phyloP scores from a whole-genome alignment of 2,888 invertebrate genomes.

The Scaptomyza caliginosa region DNA sequence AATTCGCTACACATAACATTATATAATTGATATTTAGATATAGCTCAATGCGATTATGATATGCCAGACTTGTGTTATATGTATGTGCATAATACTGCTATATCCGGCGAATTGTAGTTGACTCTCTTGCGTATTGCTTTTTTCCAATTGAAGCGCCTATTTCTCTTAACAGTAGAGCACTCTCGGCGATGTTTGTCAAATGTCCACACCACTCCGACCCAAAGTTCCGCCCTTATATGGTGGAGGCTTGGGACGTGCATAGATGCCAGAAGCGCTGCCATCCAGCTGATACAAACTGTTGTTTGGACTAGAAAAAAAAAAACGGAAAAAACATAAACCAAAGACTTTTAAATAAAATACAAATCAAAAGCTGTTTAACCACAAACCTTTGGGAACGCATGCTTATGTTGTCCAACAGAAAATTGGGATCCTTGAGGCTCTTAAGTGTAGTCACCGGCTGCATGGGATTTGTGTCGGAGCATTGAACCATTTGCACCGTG shows the following conservation, averaged over 20 bases:
- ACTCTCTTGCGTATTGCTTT: conserved; percentile 23
- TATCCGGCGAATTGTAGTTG: conserved; percentile 15
- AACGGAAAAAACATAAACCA: too few species aligned
- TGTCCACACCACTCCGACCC: conserved; percentile 80
- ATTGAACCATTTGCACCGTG: conserved; percentile 87
- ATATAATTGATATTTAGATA: conserved; percentile 28
- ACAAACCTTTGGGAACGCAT: conserved; percentile 82
- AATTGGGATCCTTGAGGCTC: conserved; percentile 85
- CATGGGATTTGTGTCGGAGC: conserved; percentile 85
- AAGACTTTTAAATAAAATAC: neutral
- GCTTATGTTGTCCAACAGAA: conserved; percentile 82
- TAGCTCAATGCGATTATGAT: conserved; percentile 36
- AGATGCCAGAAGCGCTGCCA: conserved; percentile 84
- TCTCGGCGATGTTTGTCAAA: conserved; percentile 84
- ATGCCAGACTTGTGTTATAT: conserved; percentile 23
- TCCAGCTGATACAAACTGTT: conserved; percentile 85
- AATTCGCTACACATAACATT: conserved; percentile 31
- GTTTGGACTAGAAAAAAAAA: conserved; percentile 84
- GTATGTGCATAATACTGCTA: neutral
- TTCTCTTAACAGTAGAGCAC: conserved; percentile 82
- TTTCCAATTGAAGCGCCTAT: conserved; percentile 4
- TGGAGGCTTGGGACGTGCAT: conserved; percentile 83
- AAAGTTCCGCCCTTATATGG: conserved; percentile 82
- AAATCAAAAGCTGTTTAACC: neutral
- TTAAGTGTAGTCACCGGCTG: conserved; percentile 87